Evolutionary conservation across 2,888 invertebrate species (phyloP), one percentile per base, ranked within the genome.

Genomic region (Cyrtodaria siliqua): DNA sequence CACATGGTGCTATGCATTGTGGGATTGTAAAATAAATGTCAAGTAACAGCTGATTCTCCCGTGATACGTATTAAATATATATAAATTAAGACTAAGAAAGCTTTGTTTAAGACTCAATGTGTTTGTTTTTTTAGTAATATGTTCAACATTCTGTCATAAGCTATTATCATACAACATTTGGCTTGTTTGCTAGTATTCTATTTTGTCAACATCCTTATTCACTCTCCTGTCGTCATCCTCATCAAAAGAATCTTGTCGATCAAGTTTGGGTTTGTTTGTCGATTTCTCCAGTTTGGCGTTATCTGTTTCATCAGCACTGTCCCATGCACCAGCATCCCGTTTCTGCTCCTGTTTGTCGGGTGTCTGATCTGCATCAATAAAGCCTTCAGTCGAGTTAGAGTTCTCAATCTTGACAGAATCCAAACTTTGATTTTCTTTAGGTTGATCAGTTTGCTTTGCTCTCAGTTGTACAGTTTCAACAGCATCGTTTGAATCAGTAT

Each of bases 121-220:
- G n/a, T n/a, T n/a, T n/a, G n/a, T n/a, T n/a, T n/a, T n/a, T n/a
- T n/a, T n/a, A n/a, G n/a, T n/a, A n/a, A n/a, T n/a, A n/a, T n/a
- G n/a, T n/a, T n/a, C n/a, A n/a, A n/a, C n/a, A n/a, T n/a, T n/a
- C n/a, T n/a, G n/a, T n/a, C n/a, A n/a, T n/a, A n/a, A n/a, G n/a
- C n/a, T n/a, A n/a, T n/a, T n/a, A n/a, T n/a, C n/a, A n/a, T n/a
- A n/a, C n/a, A n/a, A n/a, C n/a, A n/a, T n/a, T n/a, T n/a, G n/a
- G n/a, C n/a, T n/a, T n/a, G n/a, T n/a, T n/a, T 4, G 14, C 64
- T 73, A 85, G 53, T 83, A 81, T 63, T 85, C 82, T 49, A 85
- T 71, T 40, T 74, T 72, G 69, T 85, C 81, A 23, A 77, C 57
- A 55, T 85, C 85, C 61, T 64, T 85, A 63, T 75, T 80, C 18